phyloP scores from a whole-genome alignment of 2,797 vertebrate species.

The Pagetopsis macropterus region DNA sequence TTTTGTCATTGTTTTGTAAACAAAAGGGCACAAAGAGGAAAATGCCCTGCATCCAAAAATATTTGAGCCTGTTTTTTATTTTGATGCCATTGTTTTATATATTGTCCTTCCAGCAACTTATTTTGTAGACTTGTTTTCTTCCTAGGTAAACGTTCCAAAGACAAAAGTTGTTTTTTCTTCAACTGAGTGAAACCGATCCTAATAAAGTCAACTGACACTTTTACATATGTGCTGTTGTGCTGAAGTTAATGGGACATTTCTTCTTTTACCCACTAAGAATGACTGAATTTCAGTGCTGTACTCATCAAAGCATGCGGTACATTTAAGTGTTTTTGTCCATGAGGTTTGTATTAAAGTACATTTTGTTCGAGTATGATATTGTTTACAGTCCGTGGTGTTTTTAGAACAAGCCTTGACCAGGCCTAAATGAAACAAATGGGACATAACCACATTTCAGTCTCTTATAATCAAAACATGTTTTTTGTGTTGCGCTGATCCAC shows the following conservation, averaged over 20 bases:
- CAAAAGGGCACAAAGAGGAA: slow-evolving; percentile 86
- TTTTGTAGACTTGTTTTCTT: slow-evolving; percentile 81
- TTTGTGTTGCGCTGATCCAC: slow-evolving; percentile 27
- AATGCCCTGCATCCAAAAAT: slow-evolving; percentile 88
- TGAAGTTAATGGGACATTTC: slow-evolving; percentile 26
- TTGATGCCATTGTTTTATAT: slow-evolving; percentile 81
- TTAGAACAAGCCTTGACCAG: slow-evolving; percentile 33
- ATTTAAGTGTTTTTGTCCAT: slow-evolving; percentile 10
- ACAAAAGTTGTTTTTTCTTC: slow-evolving; percentile 84
- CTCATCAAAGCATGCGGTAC: background rate
- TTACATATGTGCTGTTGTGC: slow-evolving; percentile 60
- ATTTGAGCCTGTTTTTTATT: slow-evolving; percentile 87
- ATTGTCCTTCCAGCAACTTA: slow-evolving; percentile 79
- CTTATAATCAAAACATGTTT: slow-evolving; percentile 42
- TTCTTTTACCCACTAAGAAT: slow-evolving; percentile 8
- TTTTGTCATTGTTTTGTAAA: slow-evolving; percentile 88
- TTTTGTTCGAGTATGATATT: background rate
- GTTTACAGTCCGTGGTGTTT: slow-evolving; percentile 31
- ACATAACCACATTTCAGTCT: slow-evolving; percentile 43
- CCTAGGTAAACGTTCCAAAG: slow-evolving; percentile 84
- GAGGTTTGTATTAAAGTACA: slow-evolving; percentile 34
- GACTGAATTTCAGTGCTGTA: background rate
- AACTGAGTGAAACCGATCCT: slow-evolving; percentile 85
- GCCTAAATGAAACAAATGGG: slow-evolving; percentile 53
- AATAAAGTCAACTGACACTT: slow-evolving; percentile 85